These are phyloP conservation scores for Trachelus stipa DNA, from an alignment of 2,888 invertebrate genomes.

Conservation along the genomic window DNA sequence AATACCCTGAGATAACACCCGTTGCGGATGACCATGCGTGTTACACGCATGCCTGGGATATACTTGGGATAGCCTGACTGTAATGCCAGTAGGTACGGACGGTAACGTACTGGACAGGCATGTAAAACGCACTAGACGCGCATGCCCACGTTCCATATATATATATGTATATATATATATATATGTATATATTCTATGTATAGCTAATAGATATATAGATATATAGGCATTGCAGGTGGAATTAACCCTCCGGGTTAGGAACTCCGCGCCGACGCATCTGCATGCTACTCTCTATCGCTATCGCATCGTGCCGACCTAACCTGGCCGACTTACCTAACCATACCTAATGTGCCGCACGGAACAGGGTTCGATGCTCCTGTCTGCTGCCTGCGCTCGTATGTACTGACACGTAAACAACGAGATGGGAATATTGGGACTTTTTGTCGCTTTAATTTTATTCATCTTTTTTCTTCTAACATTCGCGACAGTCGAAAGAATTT, in stretches of 20 bases:
- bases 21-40: too few species aligned
- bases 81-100: too few species aligned
- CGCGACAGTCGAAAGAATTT: too few species aligned
- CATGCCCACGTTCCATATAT: background rate
- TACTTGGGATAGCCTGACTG: too few species aligned
- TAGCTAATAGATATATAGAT: background rate
- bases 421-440: too few species aligned
- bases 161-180: slow-evolving; percentile 9
- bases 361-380: slow-evolving; percentile 4
- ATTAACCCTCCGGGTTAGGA: slow-evolving; percentile 23
- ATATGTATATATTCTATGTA: background rate
- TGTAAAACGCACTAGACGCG: too few species aligned
- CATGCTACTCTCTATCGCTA: slow-evolving; percentile 6
- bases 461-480: too few species aligned
- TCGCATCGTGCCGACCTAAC: slow-evolving; percentile 13
- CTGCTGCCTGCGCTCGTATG: background rate
- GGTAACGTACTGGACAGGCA: too few species aligned
- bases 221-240: slow-evolving; percentile 20
- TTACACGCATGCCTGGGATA: too few species aligned
- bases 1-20: too few species aligned
- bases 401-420: too few species aligned
- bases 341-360: slow-evolving; percentile 3
- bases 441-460: too few species aligned
- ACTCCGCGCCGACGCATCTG: slow-evolving; percentile 30
- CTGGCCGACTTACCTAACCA: slow-evolving; percentile 2